phyloP scores from a whole-genome alignment of 2,888 invertebrate species.

The Dynastes maya region DNA sequence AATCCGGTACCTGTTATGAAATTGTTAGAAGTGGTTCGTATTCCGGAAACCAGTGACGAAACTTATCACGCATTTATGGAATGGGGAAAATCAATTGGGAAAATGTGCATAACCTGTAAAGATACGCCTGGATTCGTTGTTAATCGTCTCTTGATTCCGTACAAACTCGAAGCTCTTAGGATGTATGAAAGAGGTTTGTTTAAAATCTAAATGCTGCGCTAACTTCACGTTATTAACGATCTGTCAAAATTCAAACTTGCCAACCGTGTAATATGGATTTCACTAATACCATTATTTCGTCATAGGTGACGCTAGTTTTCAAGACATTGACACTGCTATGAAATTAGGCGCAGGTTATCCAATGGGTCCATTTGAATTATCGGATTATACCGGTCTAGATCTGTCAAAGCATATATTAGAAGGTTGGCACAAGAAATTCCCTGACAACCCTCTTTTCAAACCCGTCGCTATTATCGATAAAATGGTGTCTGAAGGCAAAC shows the following conservation, averaged over 20 bases:
- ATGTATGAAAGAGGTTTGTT: conserved; percentile 83
- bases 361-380: conserved; percentile 88
- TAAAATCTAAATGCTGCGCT: background rate
- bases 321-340: conserved; percentile 88
- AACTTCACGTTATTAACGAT: too few species aligned
- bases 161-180: conserved; percentile 85
- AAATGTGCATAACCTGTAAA: conserved; percentile 89
- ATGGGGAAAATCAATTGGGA: conserved; percentile 88
- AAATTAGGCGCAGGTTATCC: conserved; percentile 88
- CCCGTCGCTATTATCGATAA: conserved; percentile 77
- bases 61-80: conserved; percentile 82
- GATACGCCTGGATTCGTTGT: conserved; percentile 96
- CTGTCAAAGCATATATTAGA: conserved; percentile 81
- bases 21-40: conserved; percentile 86
- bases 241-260: too few species aligned
- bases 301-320: conserved; percentile 76
- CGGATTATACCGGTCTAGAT: conserved; percentile 86
- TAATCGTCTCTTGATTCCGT: conserved; percentile 89
- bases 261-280: too few species aligned
- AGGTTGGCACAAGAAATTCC: conserved; percentile 82
- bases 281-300: background rate
- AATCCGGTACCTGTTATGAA: conserved; percentile 95
- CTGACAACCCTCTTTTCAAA: conserved; percentile 75
- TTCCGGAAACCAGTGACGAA: conserved; percentile 82
- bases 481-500: conserved; percentile 81